phyloP scores from a whole-genome alignment of 2,888 invertebrate species.

The Sisyra terminalis region DNA sequence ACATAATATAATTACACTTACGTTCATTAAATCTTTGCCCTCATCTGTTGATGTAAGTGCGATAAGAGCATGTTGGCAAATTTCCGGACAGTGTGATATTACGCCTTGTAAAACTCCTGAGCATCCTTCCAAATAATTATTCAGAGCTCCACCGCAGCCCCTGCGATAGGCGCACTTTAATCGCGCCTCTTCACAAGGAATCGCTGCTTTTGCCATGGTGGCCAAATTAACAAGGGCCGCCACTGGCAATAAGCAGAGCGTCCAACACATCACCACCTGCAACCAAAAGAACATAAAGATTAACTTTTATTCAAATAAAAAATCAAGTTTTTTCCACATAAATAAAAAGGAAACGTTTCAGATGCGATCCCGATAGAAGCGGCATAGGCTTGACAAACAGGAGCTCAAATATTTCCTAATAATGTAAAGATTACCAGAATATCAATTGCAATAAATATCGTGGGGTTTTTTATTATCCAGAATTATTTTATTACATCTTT shows the following conservation, averaged over 20 bases:
- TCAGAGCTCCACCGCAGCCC: slow-evolving; percentile 62
- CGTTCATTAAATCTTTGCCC: slow-evolving; percentile 60
- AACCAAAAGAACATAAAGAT: too few relatives aligned
- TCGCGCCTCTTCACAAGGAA: slow-evolving; percentile 47
- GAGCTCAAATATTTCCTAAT: too few relatives aligned
- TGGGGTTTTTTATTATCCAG: too few relatives aligned
- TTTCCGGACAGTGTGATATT: slow-evolving; percentile 43
- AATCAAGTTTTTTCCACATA: background rate
- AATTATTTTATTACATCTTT: too few relatives aligned
- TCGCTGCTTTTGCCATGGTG: slow-evolving; percentile 8
- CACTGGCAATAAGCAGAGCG: background rate
- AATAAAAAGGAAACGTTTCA: background rate
- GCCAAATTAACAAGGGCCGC: background rate
- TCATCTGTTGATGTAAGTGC: slow-evolving; percentile 65
- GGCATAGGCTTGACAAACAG: too few relatives aligned
- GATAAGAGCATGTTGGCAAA: slow-evolving; percentile 61
- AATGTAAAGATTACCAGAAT: too few relatives aligned
- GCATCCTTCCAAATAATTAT: slow-evolving; percentile 60
- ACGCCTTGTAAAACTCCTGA: slow-evolving; percentile 45
- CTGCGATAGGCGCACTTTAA: slow-evolving; percentile 56
- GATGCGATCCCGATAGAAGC: background rate
- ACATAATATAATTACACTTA: slow-evolving; percentile 26
- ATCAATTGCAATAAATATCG: too few relatives aligned
- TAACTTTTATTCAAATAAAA: too few relatives aligned
- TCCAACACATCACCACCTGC: slow-evolving; percentile 11